Evolutionary conservation across 2,113 vertebrate genomes (phyloP), one percentile per base, ranked within the genome.

Genomic region (Oreochromis tanganicae): DNA sequence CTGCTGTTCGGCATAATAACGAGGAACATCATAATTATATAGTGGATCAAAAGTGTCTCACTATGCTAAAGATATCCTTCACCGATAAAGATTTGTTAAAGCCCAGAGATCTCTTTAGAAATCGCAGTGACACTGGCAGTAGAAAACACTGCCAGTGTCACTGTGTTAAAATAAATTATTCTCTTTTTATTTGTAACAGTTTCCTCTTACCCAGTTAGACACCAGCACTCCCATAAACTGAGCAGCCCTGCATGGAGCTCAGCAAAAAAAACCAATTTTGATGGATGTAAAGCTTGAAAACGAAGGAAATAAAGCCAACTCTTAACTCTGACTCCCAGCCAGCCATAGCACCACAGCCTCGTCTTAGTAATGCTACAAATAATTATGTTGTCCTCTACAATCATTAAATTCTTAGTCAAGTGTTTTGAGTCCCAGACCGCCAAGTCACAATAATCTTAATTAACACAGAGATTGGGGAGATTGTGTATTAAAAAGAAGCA

Each of bases 261-360:
- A 43, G n/a, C 57, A 7, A 81, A 13, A 79, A 54, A 4, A 0
- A 0, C 0, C 9, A 12, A 38, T 75, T 75, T 75, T 29, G 71
- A 80, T 56, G 1, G 2, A 9, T 57, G 21, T 41, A 17, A 46
- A 12, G 9, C 46, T 24, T 84, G 21, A 36, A 56, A 87, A 85
- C 1, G 2, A 48, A 78, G 48, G 17, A 55, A 27, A 56, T 21
- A 12, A 85, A 56, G 9, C 46, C 3, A 4, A 78, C 7, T 10
- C 27, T 66, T 43, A 59, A 29, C 21, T 11, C 13, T 34, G 79
- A 59, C 41, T 38, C 27, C 32, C 10, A 48, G 41, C 41, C 24
- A 12, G 38, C 41, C 36, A 68, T 41, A 46, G 68, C 14, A 48
- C 41, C 41, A 48, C 54, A 27, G 17, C 27, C 36, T 29, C 9